Evolutionary conservation across 2,113 vertebrate species (phyloP).

Genomic region (Zosterops hypoxanthus): DNA sequence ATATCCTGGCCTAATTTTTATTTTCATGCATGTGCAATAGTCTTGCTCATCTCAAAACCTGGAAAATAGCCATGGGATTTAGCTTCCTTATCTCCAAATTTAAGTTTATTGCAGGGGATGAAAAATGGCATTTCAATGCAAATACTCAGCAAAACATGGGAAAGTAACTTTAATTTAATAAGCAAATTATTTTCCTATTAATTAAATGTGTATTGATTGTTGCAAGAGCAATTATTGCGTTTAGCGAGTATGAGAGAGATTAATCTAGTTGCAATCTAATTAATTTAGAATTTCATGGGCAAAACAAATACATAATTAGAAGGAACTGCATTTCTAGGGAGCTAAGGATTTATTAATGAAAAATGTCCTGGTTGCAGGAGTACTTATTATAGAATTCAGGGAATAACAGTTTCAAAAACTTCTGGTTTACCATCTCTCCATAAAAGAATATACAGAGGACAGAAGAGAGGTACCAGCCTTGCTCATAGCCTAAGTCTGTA

Average conservation of each 20-base stretch:
- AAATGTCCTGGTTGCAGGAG: background rate
- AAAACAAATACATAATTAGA: constrained; percentile 66
- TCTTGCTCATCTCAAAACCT: background rate
- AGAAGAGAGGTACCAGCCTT: background rate
- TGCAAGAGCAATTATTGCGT: constrained; percentile 66
- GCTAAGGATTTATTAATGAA: constrained; percentile 52
- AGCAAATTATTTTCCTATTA: constrained; percentile 69
- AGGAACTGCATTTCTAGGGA: constrained; percentile 34
- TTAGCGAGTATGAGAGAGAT: constrained; percentile 71
- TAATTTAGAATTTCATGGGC: constrained; percentile 66
- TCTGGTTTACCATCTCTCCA: background rate
- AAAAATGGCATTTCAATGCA: constrained; percentile 32
- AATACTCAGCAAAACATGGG: constrained; percentile 36
- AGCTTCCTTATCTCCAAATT: constrained; percentile 1
- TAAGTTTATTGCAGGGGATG: background rate
- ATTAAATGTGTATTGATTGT: constrained; percentile 73
- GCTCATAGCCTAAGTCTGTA: background rate
- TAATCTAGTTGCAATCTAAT: constrained; percentile 73
- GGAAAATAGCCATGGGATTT: background rate
- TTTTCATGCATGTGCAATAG: background rate
- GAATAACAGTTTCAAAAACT: background rate
- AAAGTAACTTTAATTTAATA: constrained; percentile 72
- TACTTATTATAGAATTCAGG: background rate
- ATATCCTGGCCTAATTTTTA: background rate
- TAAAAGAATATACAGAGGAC: background rate